A percentile compares a stretch with the other conserved stretches of the same genome.
phyloP scores from a whole-genome alignment of 2,888 invertebrate genomes.

The Scaptomyza caliginosa region DNA sequence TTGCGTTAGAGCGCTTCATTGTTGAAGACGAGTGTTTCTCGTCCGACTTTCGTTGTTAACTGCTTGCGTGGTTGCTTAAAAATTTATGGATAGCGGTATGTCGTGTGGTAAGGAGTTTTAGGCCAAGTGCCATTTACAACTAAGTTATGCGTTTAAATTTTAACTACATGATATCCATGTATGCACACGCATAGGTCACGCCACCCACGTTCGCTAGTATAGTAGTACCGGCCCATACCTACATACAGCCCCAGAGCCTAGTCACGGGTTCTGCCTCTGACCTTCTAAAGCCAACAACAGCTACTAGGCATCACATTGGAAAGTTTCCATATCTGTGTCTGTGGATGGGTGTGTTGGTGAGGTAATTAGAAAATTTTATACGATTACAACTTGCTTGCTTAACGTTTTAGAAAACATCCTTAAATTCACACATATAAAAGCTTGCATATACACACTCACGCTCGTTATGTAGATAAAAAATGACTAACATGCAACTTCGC shows the following conservation, averaged over 20 bases:
- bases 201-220: slow-evolving; percentile 2
- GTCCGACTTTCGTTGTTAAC: slow-evolving; percentile 27
- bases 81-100: slow-evolving; percentile 37
- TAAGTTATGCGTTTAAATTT: slow-evolving; percentile 73
- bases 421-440: slow-evolving; percentile 25
- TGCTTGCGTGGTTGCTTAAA: slow-evolving; percentile 33
- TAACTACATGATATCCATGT: slow-evolving; percentile 51
- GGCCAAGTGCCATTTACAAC: slow-evolving; percentile 47
- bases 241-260: neutral
- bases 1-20: slow-evolving; percentile 41
- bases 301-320: slow-evolving; percentile 14
- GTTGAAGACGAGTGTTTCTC: neutral
- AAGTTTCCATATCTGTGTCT: slow-evolving; percentile 26
- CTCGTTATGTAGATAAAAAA: slow-evolving; percentile 28
- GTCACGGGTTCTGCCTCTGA: neutral
- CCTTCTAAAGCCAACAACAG: slow-evolving; percentile 2
- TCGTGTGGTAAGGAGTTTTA: slow-evolving; percentile 51
- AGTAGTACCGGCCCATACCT: slow-evolving; percentile 6
- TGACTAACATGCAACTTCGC: slow-evolving; percentile 53
- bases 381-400: slow-evolving; percentile 66
- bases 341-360: slow-evolving; percentile 43
- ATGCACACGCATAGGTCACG: slow-evolving; percentile 18
- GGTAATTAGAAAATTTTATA: slow-evolving; percentile 81
- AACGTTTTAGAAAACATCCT: slow-evolving; percentile 45
- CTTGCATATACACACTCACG: slow-evolving; percentile 11